Evolutionary conservation across 1,140 invertebrate species (phyloP), one percentile per base, ranked within the genome.

Genomic region (Laodelphax striatellus): DNA sequence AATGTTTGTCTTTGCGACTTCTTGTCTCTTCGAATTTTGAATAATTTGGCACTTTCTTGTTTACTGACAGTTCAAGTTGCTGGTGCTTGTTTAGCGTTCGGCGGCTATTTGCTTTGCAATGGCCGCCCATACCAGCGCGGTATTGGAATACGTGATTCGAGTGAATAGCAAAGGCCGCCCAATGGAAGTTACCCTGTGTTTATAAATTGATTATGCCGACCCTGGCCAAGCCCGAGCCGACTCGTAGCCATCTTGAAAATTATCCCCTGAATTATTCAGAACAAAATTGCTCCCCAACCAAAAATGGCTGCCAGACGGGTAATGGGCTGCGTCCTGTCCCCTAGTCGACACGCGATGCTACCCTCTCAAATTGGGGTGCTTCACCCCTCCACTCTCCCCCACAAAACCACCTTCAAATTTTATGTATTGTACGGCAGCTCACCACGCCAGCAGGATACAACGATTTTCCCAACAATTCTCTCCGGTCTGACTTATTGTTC

Each of bases 171-270:
- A 50, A 50, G 21, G 46, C 16, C 46, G 16, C 16, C 46, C 46
- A 50, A 50, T 50, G 21, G 46, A 19, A 50, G 46, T 50, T 50
- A 50, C 46, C 46, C 46, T 50, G 21, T 50, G 46, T 50, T 50
- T 50, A 50, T 50, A 50, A 50, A 50, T 50, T 50, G 46, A 50
- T 50, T 50, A 50, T 17, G 21, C 16, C 46, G 46, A 19, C 21
- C 46, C 46, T 50, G 46, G 16, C 46, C 46, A 22, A 17, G 46
- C 21, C n/a, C 16, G 21, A 22, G 16, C 14, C 21, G 6, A 19
- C 46, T 50, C 46, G 46, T 50, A 22, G 46, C 46, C 46, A 50
- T 50, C 46, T 50, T 50, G 46, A 22, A 50, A 50, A 50, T 50
- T 50, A 50, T 50, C 46, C 46, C 10, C 14, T 50, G 21, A 50